Evolutionary conservation across 92 coral and sea anemone species (phyloP), one percentile per base, ranked within the genome.

Genomic region (Actinostola sp.): DNA sequence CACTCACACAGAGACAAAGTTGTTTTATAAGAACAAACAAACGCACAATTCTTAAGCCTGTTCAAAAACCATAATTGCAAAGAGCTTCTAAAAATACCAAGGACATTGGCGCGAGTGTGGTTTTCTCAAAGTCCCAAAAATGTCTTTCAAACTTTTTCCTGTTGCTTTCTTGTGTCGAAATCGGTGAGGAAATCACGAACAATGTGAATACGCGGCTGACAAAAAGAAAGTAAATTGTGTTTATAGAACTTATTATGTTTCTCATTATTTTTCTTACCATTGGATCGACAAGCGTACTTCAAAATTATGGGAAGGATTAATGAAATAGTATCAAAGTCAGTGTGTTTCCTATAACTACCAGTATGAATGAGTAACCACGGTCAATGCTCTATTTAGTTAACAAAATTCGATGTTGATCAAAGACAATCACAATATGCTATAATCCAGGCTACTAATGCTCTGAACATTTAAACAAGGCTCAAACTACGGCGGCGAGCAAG

Each of bases 291-390:
- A 60, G 61, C 79, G 79, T 60, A 61, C 79, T 59, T 60, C 38
- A 49, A 32, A 46, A 51, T 80, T 67, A 67, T 74, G 76, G 80
- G 15, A 80, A 62, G 72, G 75, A 74, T 70, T 80, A 86, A 86
- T 75, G 86, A 75, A 80, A 86, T 86, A 80, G 86, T 75, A 86
- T 75, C 70, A 34, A 42, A 29, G 63, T 25, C 67, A 17, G 48
- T 70, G 63, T 70, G 86, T 86, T 27, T 86, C 90, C 90, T 74
- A 61, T n/a, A 80, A 86, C 90, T 86, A 86, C 90, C 90, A 75
- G 26, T 53, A 68, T 55, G 29, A 77, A 58, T 67, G 54, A 72
- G 69, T 59, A 58, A 77, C 58, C 51, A 59, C 63, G 52, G 69
- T 63, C 77, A 81, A 72, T 80, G 76, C 43, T 32, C 61, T 86